Evolutionary conservation across 2,113 vertebrate species (phyloP).

Genomic region (Brevimyrus niger): DNA sequence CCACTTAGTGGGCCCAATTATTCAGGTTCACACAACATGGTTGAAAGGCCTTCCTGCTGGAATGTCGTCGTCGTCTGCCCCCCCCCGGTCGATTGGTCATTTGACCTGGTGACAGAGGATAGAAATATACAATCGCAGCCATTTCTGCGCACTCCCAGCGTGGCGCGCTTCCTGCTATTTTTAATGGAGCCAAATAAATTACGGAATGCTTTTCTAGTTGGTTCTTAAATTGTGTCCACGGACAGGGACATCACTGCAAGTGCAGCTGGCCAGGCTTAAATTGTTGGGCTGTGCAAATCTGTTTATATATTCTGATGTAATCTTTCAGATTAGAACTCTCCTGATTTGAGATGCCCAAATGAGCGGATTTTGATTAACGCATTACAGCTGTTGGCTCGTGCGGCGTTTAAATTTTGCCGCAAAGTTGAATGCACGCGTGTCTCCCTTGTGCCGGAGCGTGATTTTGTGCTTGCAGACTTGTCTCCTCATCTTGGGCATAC

Average conservation of each 20-base stretch:
- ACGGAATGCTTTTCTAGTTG: constrained; percentile 28
- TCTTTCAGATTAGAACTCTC: background rate
- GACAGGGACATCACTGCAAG: background rate
- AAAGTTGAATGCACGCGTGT: background rate
- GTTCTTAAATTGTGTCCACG: constrained; percentile 26
- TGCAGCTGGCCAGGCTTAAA: background rate
- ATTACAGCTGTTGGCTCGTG: background rate
- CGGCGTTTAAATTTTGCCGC: background rate
- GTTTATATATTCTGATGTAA: constrained; percentile 8
- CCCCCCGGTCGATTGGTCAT: constrained; percentile 25
- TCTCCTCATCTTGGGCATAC: background rate
- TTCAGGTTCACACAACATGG: background rate
- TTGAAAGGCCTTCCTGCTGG: constrained; percentile 9
- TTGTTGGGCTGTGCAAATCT: background rate
- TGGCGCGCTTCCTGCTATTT: constrained; percentile 37
- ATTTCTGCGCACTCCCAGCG: constrained; percentile 21
- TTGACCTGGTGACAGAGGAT: constrained; percentile 41
- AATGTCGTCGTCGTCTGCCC: too few relatives aligned
- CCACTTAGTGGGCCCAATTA: background rate
- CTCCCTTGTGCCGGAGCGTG: background rate
- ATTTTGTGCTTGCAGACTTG: background rate
- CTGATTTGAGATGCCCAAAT: background rate
- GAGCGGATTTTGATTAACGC: background rate
- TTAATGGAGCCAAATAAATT: constrained; percentile 32
- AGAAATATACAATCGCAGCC: constrained; percentile 39